Evolutionary conservation across 2,888 invertebrate species (phyloP), one percentile per base, ranked within the genome.

Genomic region (Parnassius glacialis): DNA sequence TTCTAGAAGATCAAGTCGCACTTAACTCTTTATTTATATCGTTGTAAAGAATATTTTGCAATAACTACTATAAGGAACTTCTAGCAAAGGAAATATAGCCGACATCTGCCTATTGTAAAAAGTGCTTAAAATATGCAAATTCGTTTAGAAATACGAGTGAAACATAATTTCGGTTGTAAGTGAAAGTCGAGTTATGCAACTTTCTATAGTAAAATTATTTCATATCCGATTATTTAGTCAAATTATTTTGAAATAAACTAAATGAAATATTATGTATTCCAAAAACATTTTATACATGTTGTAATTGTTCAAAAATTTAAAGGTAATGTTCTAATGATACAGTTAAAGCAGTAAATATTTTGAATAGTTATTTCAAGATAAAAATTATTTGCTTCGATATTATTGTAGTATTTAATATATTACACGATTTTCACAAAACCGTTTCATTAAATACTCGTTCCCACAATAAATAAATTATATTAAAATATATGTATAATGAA

Each of bases 101-200:
- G 74, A 73, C 80, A 74, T 76, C 75, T 75, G 78, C 74, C 73
- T 72, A 70, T 70, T 76, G 74, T 75, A 78, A 81, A 77, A 81
- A 78, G 74, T 72, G 73, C 74, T 76, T 69, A 77, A 76, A 79
- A 75, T 75, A 84, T 85, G 87, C 81, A 85, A 85, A 88, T 83
- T 73, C 73, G 73, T 76, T 84, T 84, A 13, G 75, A 80, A 86
- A 84, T 80, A 85, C 81, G 80, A 76, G 73, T 75, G 71, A 78
- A 76, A 82, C 79, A 84, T 85, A 81, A 86, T 83, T 87, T 84
- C 70, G 74, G 75, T 73, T 69, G 67, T 73, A 72, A 87, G 90
- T 87, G 90, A 91, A 91, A 90, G 91, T 88, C 73, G 84, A 81
- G 85, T 91, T 90, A 91, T 83, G 91, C 88, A 91, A 91, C 89